Evolutionary conservation across 2,113 vertebrate species (phyloP).

Genomic region (Lophochroa leadbeateri): DNA sequence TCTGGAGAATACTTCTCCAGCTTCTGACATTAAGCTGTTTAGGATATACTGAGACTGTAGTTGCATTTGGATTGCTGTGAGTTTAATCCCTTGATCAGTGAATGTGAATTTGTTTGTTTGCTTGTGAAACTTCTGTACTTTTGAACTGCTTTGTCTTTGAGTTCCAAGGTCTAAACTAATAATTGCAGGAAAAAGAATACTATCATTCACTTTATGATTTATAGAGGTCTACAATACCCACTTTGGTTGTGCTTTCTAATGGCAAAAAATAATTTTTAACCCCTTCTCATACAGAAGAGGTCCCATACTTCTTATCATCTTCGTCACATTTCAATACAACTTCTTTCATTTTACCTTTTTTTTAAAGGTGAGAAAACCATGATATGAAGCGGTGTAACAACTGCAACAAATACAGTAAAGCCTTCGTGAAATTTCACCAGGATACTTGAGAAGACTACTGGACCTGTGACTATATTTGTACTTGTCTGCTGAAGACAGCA

Average conservation of each 20-base stretch:
- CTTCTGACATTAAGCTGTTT: background rate
- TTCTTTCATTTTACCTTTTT: background rate
- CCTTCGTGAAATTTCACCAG: background rate
- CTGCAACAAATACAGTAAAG: background rate
- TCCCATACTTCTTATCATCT: background rate
- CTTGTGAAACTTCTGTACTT: background rate
- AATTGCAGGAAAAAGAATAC: background rate
- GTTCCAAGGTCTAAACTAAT: background rate
- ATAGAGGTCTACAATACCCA: background rate
- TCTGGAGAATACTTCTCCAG: background rate
- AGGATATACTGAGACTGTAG: background rate
- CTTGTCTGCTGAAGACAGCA: fast-evolving
- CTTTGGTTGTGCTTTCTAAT: background rate
- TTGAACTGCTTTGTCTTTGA: background rate
- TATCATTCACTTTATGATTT: background rate
- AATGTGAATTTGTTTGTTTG: background rate
- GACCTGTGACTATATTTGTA: background rate
- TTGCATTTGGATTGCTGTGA: background rate
- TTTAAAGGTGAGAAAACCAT: background rate
- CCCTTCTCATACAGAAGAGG: background rate
- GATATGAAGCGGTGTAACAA: background rate
- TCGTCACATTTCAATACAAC: background rate
- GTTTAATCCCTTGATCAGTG: background rate
- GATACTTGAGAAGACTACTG: background rate
- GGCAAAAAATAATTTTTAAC: background rate